Base-by-base conservation (phyloP, 2,888 invertebrate genomes). In the Yponomeuta malinellus region DNA sequence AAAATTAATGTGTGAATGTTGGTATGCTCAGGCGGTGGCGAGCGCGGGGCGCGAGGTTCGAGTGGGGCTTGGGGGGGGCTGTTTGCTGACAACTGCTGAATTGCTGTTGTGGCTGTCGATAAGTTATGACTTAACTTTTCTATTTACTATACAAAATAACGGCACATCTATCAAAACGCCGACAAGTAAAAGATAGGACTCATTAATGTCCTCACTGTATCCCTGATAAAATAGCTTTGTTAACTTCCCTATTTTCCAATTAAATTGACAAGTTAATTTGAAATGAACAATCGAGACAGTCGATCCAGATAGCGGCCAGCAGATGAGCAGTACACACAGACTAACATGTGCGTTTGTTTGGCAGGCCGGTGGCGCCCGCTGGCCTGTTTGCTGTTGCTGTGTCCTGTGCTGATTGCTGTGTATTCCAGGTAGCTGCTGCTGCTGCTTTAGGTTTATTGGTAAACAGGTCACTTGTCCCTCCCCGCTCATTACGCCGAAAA, bases 41-140 rank as follows among this genome's bases (percentile, higher is more conserved):
- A 81, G 84, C 84, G 87, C 87, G 85, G 83, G 85, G 89, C 87
- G 90, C 87, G 90, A 85, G 87, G 87, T 87, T 81, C 86, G 86
- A 79, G 87, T 85, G 86, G 87, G 88, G 87, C 52, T 85, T 83
- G 79, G 79, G 81, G 79, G 84, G 84, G 48, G 90, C 90, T 81
- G 92, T 83, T 85, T 87, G 89, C 90, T 88, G 90, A 90, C 91
- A 91, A 89, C 90, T 87, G 89, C 90, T 88, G 90, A 87, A 84
- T 88, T 90, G 90, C 91, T 84, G 91, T 90, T 90, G 90, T 90
- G 89, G 92, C 90, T 77, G 92, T 70, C 78, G 84, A 83, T 86
- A 90, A 91, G 92, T 92, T 92, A 92, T 91, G 92, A 91, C 90
- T 91, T 90, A 90, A 85, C 82, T 86, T 91, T 90, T 88, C 86